Evolutionary conservation across 2,113 vertebrate genomes (phyloP).

Genomic region (Gymnocephalus cernua): DNA sequence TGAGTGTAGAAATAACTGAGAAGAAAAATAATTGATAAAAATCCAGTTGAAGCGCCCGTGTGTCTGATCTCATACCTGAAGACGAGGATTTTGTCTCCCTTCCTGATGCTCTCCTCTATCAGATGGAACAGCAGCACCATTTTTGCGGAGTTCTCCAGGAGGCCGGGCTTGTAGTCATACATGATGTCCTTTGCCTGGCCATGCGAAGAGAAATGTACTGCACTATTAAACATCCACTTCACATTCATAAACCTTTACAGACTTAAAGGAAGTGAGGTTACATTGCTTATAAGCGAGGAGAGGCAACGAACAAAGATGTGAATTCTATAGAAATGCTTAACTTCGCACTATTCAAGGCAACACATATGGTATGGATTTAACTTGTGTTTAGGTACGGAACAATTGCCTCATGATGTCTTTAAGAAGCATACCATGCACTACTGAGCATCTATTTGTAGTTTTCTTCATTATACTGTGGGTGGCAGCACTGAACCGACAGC

Average conservation of each 20-base stretch:
- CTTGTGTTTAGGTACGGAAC: neutral
- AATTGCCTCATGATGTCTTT: neutral
- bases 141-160: conserved; percentile 95
- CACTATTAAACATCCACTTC: neutral
- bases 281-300: neutral
- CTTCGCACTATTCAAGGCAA: neutral
- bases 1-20: neutral
- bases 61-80: conserved; percentile 88
- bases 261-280: neutral
- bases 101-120: conserved; percentile 93
- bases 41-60: neutral
- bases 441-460: neutral
- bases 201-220: neutral
- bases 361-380: neutral
- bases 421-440: neutral
- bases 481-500: conserved; percentile 2
- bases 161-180: conserved; percentile 90
- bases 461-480: neutral
- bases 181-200: conserved; percentile 93
- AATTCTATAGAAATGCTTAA: neutral
- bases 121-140: conserved; percentile 96
- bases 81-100: conserved; percentile 94
- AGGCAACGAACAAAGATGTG: neutral
- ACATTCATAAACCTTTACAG: neutral
- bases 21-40: no score